Conservation (phyloP, 2,888 invertebrate species). For the Heliothis peltigera region DNA sequence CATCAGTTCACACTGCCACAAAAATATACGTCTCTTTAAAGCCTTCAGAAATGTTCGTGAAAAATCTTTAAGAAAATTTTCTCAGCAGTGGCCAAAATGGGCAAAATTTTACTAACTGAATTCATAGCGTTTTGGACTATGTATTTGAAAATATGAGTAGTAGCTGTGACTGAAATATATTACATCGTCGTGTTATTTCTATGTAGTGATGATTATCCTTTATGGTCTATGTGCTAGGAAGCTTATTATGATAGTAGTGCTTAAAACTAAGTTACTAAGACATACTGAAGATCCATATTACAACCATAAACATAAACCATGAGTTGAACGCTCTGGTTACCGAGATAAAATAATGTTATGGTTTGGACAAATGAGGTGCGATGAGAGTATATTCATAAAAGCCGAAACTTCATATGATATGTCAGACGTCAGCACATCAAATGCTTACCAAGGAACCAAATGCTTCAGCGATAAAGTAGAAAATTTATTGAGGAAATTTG, state of each 20-base stretch:
- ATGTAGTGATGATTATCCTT: not conserved
- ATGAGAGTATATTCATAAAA: too few relatives aligned
- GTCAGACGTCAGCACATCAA: too few relatives aligned
- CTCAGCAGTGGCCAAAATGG: not conserved
- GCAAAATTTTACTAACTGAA: not conserved
- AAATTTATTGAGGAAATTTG: too few relatives aligned
- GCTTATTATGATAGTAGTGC: not conserved
- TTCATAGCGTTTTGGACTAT: not conserved
- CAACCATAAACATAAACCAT: too few relatives aligned
- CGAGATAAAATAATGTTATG: too few relatives aligned
- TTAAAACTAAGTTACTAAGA: not conserved
- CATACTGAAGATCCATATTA: not conserved
- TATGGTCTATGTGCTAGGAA: not conserved
- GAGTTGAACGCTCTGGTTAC: too few relatives aligned
- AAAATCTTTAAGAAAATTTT: not conserved
- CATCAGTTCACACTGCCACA: not conserved
- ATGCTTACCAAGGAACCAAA: too few relatives aligned
- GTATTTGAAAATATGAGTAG: not conserved
- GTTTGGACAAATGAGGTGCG: too few relatives aligned
- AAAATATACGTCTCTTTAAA: not conserved
- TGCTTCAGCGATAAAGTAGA: too few relatives aligned
- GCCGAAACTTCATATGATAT: too few relatives aligned
- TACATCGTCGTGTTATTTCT: not conserved
- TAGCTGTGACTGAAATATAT: not conserved
- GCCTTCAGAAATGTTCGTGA: not conserved